Percentiles rank a stretch among this genome's conserved stretches.
Conservation (phyloP, 2,888 invertebrate genomes). For the Phyllotreta cruciferae region DNA sequence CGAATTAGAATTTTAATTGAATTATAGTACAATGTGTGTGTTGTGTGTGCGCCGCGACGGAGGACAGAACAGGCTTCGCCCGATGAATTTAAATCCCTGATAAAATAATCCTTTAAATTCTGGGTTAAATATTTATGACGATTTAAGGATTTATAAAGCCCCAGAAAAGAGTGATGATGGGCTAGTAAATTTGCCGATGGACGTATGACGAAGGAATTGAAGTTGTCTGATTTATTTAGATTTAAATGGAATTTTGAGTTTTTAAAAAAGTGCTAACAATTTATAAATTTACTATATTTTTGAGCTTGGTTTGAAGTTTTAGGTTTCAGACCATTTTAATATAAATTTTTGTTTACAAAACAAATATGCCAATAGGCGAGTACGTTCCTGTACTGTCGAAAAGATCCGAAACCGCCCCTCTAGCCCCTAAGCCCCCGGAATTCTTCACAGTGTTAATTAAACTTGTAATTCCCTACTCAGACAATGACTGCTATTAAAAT, state of each 20-base stretch:
- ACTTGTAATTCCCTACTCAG: conserved; percentile 59
- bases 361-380: neutral
- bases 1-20: conserved; percentile 54
- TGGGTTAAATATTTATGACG: too few species aligned
- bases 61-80: neutral
- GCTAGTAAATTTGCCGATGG: too few species aligned
- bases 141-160: too few species aligned
- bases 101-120: too few species aligned
- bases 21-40: conserved; percentile 51
- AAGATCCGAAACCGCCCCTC: conserved; percentile 3
- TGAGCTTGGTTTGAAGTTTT: neutral
- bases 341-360: neutral
- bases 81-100: too few species aligned
- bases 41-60: conserved; percentile 26
- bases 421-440: conserved; percentile 36
- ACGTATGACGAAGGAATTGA: too few species aligned
- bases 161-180: too few species aligned
- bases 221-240: too few species aligned
- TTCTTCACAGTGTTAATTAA: conserved; percentile 58
- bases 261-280: neutral
- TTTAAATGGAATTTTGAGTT: too few species aligned
- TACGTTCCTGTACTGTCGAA: conserved; percentile 4
- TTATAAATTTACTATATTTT: neutral
- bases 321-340: too few species aligned
- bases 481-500: conserved; percentile 61